Percentiles rank a stretch among this genome's conserved stretches.
phyloP scores from a whole-genome alignment of 2,888 invertebrate species.

The Thymelicus lineola region DNA sequence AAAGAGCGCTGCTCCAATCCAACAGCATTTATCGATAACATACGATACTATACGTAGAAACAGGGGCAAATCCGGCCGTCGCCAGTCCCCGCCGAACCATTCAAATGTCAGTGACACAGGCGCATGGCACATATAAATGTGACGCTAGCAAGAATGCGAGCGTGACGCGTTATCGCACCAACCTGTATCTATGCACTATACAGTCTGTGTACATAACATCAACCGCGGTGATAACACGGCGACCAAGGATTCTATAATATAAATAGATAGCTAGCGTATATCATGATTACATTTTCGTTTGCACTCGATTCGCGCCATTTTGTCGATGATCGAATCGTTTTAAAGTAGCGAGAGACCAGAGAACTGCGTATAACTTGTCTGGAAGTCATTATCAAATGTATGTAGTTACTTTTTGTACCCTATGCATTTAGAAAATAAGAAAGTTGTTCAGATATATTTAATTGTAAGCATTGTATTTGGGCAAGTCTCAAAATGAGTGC shows the following conservation, averaged over 20 bases:
- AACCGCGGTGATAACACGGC: slow-evolving; percentile 36
- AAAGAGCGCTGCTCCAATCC: too few species aligned
- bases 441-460: too few species aligned
- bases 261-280: neutral
- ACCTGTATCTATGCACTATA: slow-evolving; percentile 8
- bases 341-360: too few species aligned
- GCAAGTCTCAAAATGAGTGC: too few species aligned
- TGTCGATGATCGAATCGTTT: neutral
- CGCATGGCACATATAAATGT: neutral
- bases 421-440: too few species aligned
- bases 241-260: slow-evolving; percentile 19
- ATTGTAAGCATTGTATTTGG: too few species aligned
- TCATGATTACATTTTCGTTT: neutral
- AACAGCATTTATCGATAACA: too few species aligned
- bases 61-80: neutral
- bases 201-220: slow-evolving; percentile 16
- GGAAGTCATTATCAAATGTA: too few species aligned
- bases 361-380: too few species aligned
- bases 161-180: slow-evolving; percentile 29
- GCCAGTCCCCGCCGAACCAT: neutral
- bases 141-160: slow-evolving; percentile 23
- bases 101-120: slow-evolving; percentile 33
- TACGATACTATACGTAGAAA: neutral
- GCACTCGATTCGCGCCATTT: slow-evolving; percentile 1
- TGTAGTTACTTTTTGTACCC: too few species aligned